Base-by-base conservation (phyloP, 1,140 invertebrate genomes). In the Zophobas morio region DNA sequence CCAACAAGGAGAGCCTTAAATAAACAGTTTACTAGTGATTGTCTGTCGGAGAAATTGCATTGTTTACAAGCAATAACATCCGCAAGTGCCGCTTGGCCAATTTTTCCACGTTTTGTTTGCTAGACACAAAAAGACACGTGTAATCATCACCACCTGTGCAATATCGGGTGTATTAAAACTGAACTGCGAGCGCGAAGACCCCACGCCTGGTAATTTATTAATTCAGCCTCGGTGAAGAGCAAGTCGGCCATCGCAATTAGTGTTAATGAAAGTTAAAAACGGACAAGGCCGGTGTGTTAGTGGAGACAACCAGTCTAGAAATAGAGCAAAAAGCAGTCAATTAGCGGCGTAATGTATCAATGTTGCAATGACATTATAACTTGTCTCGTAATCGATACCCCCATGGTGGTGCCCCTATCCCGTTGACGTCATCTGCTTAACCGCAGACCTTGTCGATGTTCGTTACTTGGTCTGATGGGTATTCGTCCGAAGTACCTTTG, bases 231-330 rank as follows among this genome's bases (percentile, higher is more conserved):
- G 60, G 39, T 39, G 60, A 66, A 42, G 60, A 66, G 37, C 37
- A 66, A 66, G 60, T 66, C 60, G 60, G 60, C 60, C 60, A 66
- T 66, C 60, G 60, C 42, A 66, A 66, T 66, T 66, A 66, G 60
- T 46, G 60, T 66, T 66, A 66, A 66, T 66, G 60, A 66, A 66
- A 66, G 60, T 66, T 66, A 66, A 66, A 66, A 66, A 66, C 60
- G 60, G 60, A 66, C 60, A 66, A 66, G 60, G 60, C 40, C 60
- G 60, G 60, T 39, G 8, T 66, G 60, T 66, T 66, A 39, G 39
- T 66, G 60, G 60, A 66, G 60, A 40, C 60, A 40, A 66, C 60
- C 60, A 40, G 60, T 66, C 60, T 66, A 66, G 60, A 66, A 66
- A 66, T 66, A 66, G 60, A 66, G 39, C 60, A 66, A 66, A 66